Evolutionary conservation across 2,113 vertebrate species (phyloP).

Genomic region (Zapus hudsonius): DNA sequence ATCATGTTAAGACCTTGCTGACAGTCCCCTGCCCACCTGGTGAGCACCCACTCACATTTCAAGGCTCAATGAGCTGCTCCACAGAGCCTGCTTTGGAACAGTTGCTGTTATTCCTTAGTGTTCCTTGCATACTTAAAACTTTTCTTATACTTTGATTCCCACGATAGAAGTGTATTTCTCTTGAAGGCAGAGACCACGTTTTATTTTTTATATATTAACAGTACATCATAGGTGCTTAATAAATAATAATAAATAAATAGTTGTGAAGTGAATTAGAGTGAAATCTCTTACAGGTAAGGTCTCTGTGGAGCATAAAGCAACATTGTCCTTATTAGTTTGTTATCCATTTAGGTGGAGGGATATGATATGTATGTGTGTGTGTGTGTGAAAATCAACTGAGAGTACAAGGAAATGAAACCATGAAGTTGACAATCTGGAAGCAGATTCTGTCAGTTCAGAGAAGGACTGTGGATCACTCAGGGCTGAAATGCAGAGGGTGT

Average conservation of each 20-base stretch:
- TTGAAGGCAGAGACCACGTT: not conserved
- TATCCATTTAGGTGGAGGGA: not conserved
- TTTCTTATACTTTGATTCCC: not conserved
- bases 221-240: not conserved
- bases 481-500: not conserved
- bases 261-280: not conserved
- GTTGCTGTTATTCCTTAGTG: not conserved
- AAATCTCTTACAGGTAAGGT: not conserved
- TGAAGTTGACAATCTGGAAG: not conserved
- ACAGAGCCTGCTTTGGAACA: not conserved
- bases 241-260: conserved; percentile 16
- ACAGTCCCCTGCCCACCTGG: not conserved
- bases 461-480: not conserved
- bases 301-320: not conserved
- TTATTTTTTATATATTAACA: not conserved
- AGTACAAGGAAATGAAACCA: not conserved
- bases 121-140: not conserved
- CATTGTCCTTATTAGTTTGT: not conserved
- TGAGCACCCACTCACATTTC: not conserved
- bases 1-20: not conserved
- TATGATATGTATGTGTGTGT: not conserved
- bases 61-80: not conserved
- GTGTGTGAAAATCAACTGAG: not conserved
- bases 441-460: not conserved
- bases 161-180: not conserved